Evolutionary conservation across 1,140 invertebrate species (phyloP).

Genomic region (Pantala flavescens): DNA sequence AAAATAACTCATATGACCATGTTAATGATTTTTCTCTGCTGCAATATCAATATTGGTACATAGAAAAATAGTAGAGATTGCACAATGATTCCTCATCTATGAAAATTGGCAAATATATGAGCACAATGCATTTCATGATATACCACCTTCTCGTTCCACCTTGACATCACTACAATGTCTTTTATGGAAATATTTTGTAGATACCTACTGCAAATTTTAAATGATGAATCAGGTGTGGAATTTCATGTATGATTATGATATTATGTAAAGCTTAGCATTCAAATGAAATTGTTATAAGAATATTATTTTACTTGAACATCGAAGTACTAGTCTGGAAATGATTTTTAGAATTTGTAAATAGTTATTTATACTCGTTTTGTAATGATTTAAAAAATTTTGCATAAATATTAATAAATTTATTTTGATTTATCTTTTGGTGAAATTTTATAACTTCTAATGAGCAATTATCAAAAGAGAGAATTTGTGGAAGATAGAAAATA

Average conservation of each 20-base stretch:
- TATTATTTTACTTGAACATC: not conserved
- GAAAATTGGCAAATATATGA: not conserved
- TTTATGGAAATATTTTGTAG: not conserved
- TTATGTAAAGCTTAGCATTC: not conserved
- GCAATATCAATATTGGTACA: too few relatives aligned
- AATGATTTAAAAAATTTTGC: not conserved
- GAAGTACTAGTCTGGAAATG: constrained; percentile 1
- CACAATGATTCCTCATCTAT: too few relatives aligned
- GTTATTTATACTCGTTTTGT: constrained; percentile 1
- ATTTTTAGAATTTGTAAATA: constrained; percentile 5
- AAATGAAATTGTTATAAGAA: not conserved
- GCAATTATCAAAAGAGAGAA: too few relatives aligned
- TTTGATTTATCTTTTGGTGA: not conserved
- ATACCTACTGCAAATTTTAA: not conserved
- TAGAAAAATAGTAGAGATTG: too few relatives aligned
- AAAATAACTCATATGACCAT: too few relatives aligned
- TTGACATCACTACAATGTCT: not conserved
- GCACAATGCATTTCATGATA: not conserved
- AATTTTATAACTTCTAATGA: too few relatives aligned
- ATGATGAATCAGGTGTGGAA: not conserved
- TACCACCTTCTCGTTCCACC: too few relatives aligned
- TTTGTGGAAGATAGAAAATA: too few relatives aligned
- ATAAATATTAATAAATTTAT: not conserved
- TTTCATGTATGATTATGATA: not conserved
- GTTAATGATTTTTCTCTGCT: too few relatives aligned